Evolutionary conservation across 2,888 invertebrate genomes (phyloP).

Genomic region (Bursaphelenchus okinawaensis): DNA sequence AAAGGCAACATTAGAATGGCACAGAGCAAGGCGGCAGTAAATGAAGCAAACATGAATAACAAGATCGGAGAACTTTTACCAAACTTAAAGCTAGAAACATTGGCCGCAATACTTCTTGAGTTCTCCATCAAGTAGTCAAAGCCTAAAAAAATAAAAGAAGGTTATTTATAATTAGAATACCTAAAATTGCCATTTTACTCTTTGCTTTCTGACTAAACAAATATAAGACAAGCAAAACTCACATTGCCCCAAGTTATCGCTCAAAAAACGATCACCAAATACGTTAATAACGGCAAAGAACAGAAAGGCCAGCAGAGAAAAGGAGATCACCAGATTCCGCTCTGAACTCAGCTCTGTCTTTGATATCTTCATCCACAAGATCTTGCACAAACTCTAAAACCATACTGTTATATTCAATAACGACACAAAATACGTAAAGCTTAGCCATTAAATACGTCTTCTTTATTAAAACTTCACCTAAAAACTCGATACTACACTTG

Average conservation of each 20-base stretch:
- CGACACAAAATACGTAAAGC: too few species aligned
- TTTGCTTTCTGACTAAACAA: too few species aligned
- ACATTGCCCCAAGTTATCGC: conserved; percentile 1
- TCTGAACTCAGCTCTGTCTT: conserved; percentile 6
- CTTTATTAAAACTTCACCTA: too few species aligned
- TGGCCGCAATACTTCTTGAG: background rate
- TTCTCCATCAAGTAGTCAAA: background rate
- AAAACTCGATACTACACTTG: too few species aligned
- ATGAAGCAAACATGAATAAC: conserved; percentile 5
- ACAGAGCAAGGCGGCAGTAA: background rate
- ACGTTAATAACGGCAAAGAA: conserved; percentile 13
- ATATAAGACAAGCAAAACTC: too few species aligned
- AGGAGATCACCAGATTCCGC: conserved; percentile 12
- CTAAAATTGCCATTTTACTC: too few species aligned
- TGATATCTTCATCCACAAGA: conserved; percentile 10
- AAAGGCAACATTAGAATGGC: conserved; percentile 6
- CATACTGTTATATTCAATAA: too few species aligned
- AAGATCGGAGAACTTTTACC: conserved; percentile 1
- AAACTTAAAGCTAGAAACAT: background rate
- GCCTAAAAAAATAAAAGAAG: background rate
- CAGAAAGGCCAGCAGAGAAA: conserved; percentile 14
- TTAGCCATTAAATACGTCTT: too few species aligned
- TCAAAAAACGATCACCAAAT: conserved; percentile 4
- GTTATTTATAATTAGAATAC: background rate
- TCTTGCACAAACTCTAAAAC: background rate